Percentiles rank a stretch among this genome's conserved stretches.
phyloP scores from a whole-genome alignment of 2,113 vertebrate genomes.

The Mesoclemmys tuberculata region DNA sequence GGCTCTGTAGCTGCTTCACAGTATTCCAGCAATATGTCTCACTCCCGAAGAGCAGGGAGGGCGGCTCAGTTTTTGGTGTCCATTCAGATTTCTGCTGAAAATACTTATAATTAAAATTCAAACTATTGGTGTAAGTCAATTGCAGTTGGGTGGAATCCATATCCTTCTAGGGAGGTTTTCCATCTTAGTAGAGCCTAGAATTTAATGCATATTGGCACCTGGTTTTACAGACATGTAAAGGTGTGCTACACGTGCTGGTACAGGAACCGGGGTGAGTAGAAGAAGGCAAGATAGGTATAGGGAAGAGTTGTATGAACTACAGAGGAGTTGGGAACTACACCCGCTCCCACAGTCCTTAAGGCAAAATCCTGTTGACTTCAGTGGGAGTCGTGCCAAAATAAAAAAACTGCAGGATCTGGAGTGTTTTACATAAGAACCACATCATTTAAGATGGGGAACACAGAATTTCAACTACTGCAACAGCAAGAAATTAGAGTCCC shows the following conservation, averaged over 20 bases:
- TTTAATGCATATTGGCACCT: too few relatives aligned
- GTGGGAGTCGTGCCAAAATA: neutral
- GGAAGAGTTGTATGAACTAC: neutral
- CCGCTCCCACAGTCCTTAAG: neutral
- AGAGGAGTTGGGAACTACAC: neutral
- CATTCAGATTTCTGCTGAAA: neutral
- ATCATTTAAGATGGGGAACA: neutral
- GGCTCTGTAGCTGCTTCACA: neutral
- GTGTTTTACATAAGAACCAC: neutral
- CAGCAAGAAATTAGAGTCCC: neutral
- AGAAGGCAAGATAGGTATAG: neutral
- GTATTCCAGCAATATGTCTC: neutral
- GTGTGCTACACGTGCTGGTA: neutral
- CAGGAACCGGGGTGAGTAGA: neutral
- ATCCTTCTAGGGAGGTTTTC: neutral
- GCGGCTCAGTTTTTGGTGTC: rapidly evolving
- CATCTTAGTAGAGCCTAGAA: neutral
- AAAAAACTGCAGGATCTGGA: neutral
- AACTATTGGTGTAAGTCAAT: neutral
- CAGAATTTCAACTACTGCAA: neutral
- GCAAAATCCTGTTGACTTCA: neutral
- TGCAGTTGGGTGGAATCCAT: neutral
- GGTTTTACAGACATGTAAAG: neutral
- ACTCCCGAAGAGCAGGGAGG: neutral
- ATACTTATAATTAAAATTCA: neutral